Conservation (phyloP, 2,888 invertebrate genomes). For the Xestobium rufovillosum region DNA sequence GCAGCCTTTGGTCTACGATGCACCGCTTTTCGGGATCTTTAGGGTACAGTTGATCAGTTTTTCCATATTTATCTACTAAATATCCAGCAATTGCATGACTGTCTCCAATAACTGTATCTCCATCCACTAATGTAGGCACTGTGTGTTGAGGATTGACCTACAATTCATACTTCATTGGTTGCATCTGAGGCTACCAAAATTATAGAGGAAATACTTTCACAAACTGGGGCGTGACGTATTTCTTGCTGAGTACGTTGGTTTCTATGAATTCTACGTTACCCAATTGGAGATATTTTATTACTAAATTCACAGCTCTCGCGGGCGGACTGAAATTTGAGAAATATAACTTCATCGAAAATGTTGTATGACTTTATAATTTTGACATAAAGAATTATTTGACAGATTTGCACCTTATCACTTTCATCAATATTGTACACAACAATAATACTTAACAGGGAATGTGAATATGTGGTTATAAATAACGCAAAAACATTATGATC, state of each 20-base stretch:
- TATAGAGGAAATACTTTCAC: too few relatives aligned
- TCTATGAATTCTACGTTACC: slow-evolving; percentile 44
- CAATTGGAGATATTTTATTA: slow-evolving; percentile 42
- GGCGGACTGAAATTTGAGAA: slow-evolving; percentile 49
- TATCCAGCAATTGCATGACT: slow-evolving; percentile 60
- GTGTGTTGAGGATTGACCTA: slow-evolving; percentile 60
- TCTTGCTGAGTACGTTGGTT: slow-evolving; percentile 44
- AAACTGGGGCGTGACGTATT: slow-evolving; percentile 41
- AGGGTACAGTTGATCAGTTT: slow-evolving; percentile 50
- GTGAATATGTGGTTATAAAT: too few relatives aligned
- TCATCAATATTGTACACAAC: too few relatives aligned
- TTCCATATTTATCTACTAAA: slow-evolving; percentile 52
- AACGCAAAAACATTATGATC: too few relatives aligned
- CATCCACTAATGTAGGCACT: slow-evolving; percentile 55
- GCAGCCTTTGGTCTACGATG: slow-evolving; percentile 47
- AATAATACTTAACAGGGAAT: too few relatives aligned
- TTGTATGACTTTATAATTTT: too few relatives aligned
- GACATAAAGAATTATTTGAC: too few relatives aligned
- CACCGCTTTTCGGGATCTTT: slow-evolving; percentile 46
- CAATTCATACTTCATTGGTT: slow-evolving; percentile 27
- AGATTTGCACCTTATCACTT: too few relatives aligned
- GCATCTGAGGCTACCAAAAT: too few relatives aligned
- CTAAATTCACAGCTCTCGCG: slow-evolving; percentile 48
- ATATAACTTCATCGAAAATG: slow-evolving; percentile 45
- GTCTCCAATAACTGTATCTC: slow-evolving; percentile 51